Conservation (phyloP, 2,797 vertebrate species). For the Esox lucius region DNA sequence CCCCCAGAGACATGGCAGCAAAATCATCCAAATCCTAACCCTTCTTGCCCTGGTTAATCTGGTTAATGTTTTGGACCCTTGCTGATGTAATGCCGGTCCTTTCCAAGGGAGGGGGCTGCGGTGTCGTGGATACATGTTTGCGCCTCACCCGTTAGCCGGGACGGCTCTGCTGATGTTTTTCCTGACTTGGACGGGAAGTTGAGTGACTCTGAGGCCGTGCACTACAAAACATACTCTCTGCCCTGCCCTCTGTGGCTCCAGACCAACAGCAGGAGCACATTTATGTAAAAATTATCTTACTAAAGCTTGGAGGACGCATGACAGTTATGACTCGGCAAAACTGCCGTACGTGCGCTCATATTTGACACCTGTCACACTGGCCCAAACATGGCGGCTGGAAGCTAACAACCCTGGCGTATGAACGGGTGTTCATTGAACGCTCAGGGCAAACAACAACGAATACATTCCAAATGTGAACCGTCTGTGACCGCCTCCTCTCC, state of each 20-base stretch:
- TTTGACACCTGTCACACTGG: too few species aligned
- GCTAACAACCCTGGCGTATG: too few species aligned
- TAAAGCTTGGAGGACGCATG: background rate
- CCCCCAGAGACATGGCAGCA: background rate
- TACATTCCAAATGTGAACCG: background rate
- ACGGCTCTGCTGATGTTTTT: too few species aligned
- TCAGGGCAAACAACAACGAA: background rate
- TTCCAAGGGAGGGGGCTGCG: background rate
- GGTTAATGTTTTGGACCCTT: background rate
- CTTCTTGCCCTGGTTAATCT: background rate
- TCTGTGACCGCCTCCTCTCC: conserved; percentile 8
- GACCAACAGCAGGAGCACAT: background rate
- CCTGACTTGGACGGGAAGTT: background rate
- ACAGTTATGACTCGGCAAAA: too few species aligned
- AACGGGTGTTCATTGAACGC: background rate
- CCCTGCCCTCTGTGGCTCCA: background rate
- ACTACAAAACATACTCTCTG: background rate
- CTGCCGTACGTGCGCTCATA: too few species aligned
- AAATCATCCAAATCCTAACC: background rate
- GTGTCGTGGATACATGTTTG: background rate
- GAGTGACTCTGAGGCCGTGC: background rate
- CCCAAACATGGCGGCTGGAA: too few species aligned
- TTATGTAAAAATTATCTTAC: background rate
- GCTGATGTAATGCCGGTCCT: background rate
- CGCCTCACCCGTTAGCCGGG: background rate